These are phyloP conservation scores for Tychaedon coryphoeus DNA, from an alignment of 2,113 vertebrate genomes.

Conservation along the genomic window DNA sequence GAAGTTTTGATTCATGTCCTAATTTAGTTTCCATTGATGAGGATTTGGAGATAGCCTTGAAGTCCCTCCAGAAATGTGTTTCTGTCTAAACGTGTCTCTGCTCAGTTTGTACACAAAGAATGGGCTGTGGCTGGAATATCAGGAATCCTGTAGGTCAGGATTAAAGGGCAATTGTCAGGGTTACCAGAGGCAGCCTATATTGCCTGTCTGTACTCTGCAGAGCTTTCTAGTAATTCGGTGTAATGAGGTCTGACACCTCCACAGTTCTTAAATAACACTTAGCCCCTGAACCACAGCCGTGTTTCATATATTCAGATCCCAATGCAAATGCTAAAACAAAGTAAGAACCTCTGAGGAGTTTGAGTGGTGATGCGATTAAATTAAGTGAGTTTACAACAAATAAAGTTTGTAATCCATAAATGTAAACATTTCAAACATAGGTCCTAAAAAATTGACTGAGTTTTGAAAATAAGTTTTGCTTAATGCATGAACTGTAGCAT, in stretches of 20 bases:
- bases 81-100: neutral
- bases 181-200: conserved; percentile 24
- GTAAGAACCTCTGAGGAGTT: neutral
- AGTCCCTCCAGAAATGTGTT: neutral
- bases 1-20: neutral
- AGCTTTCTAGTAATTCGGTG: neutral
- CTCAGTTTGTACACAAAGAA: conserved; percentile 1
- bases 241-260: conserved; percentile 15
- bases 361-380: neutral
- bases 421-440: neutral
- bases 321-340: neutral
- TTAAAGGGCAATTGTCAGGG: conserved; percentile 55
- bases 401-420: neutral
- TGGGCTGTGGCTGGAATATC: conserved; percentile 45
- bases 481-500: neutral
- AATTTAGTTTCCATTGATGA: neutral
- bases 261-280: neutral
- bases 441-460: neutral
- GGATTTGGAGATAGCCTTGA: neutral
- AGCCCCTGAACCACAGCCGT: rapidly evolving
- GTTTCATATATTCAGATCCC: neutral
- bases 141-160: conserved; percentile 64
- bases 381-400: neutral
- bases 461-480: neutral
- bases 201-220: neutral